Conservation (phyloP, 2,888 invertebrate genomes). For the Mythimna ferrago region DNA sequence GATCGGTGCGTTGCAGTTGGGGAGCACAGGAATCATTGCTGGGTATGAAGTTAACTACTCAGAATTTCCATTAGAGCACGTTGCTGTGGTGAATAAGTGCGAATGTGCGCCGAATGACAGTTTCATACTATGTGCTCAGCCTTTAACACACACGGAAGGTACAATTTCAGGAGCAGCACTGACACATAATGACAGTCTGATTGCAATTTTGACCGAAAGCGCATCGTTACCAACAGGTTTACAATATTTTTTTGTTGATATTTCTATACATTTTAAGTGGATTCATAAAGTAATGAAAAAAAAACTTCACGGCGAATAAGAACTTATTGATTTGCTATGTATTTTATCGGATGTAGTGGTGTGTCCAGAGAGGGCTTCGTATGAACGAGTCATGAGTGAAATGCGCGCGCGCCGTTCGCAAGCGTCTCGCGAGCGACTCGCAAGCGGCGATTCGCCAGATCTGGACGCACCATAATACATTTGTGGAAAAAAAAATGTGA, state of each 20-base stretch:
- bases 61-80: not conserved
- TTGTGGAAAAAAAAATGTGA: too few relatives aligned
- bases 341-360: too few relatives aligned
- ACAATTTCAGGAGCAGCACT: conserved; percentile 5
- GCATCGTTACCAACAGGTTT: not conserved
- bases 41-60: not conserved
- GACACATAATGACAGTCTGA: conserved; percentile 6
- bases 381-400: too few relatives aligned
- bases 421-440: too few relatives aligned
- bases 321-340: not conserved
- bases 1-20: not conserved
- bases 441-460: too few relatives aligned
- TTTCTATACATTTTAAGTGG: not conserved
- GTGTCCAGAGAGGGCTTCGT: too few relatives aligned
- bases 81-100: conserved; percentile 7
- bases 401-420: too few relatives aligned
- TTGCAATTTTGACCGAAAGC: not conserved
- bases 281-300: not conserved
- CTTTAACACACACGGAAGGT: too few relatives aligned
- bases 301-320: not conserved
- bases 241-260: not conserved
- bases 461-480: too few relatives aligned
- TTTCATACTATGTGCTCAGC: not conserved
- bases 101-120: not conserved
- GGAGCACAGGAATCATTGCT: conserved; percentile 4